Evolutionary conservation across 1,140 invertebrate genomes (phyloP).

Genomic region (Neodiprion pinetum): DNA sequence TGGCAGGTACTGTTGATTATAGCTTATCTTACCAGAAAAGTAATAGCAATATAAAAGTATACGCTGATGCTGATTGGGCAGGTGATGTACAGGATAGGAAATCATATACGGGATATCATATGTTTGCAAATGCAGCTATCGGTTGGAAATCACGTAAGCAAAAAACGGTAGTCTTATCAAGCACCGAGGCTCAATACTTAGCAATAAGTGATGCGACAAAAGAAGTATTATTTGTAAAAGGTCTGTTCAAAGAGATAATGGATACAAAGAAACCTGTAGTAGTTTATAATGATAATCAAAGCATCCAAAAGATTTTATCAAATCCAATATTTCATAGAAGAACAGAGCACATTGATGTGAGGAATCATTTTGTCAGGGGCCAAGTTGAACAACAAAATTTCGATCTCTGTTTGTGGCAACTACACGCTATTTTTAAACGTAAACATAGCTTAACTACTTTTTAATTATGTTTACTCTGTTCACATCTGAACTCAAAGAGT

Average conservation of each 20-base stretch:
- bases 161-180: slow-evolving; percentile 30
- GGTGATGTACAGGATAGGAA: slow-evolving; percentile 32
- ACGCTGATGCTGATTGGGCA: slow-evolving; percentile 43
- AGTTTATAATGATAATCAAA: slow-evolving; percentile 27
- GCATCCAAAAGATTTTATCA: slow-evolving; percentile 25
- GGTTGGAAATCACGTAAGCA: slow-evolving; percentile 9
- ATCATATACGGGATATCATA: slow-evolving; percentile 40
- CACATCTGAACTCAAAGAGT: no score
- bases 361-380: neutral
- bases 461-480: no score
- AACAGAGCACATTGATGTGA: neutral
- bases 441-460: no score
- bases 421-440: no score
- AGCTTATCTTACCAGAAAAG: slow-evolving; percentile 16
- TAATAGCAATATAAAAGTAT: slow-evolving; percentile 31
- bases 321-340: slow-evolving; percentile 26
- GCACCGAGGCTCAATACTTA: slow-evolving; percentile 49
- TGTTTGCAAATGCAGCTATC: neutral
- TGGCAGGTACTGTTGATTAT: slow-evolving; percentile 38
- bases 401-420: no score
- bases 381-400: no score
- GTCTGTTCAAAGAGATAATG: no score
- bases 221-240: neutral
- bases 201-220: slow-evolving; percentile 30
- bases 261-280: neutral